Evolutionary conservation across 2,797 vertebrate genomes (phyloP), one percentile per base, ranked within the genome.

Genomic region (Dipus sagitta): DNA sequence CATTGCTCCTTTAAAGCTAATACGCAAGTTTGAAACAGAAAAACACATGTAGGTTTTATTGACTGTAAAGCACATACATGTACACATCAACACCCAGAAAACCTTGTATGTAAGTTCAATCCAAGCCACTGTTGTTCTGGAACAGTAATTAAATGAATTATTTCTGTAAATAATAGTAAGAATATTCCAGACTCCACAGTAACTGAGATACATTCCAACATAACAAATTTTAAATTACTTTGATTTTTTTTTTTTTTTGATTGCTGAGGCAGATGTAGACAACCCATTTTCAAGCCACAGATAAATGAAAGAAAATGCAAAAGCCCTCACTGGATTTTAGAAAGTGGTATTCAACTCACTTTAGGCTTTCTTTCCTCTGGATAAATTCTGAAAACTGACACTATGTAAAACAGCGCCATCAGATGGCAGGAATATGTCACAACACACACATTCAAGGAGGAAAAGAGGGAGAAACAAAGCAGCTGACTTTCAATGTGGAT

Each of bases 61-160:
- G 72, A 75, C 65, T 30, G 70, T 38, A 52, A 72, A 52, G 38
- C 72, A 26, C 1, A 88, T 23, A 30, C 6, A 24, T 6, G 54
- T 15, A 0, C 75, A 62, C 18, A 71, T 28, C 75, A 32, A 90
- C 12, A 74, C 15, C 24, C 62, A 47, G 23, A 82, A 83, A 80
- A 80, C 65, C 21, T 85, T 88, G 85, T 0, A 93, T 67, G 7
- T 23, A 86, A 65, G 71, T 8, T 72, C 87, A 86, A 28, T 92
- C 38, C 23, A 91, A 86, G 62, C 18, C 23, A 88, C 64, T n/a
- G 30, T 3, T 88, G 58, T 75, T 71, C 75, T 65, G 60, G 34
- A 83, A 38, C 9, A 89, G 47, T 42, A n/a, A 76, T 52, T 92
- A 79, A 93, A 42, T 84, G 11, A 83, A 38, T 89, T 76, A 89